Conservation (phyloP, 1,140 invertebrate genomes). For the Hermetia illucens region DNA sequence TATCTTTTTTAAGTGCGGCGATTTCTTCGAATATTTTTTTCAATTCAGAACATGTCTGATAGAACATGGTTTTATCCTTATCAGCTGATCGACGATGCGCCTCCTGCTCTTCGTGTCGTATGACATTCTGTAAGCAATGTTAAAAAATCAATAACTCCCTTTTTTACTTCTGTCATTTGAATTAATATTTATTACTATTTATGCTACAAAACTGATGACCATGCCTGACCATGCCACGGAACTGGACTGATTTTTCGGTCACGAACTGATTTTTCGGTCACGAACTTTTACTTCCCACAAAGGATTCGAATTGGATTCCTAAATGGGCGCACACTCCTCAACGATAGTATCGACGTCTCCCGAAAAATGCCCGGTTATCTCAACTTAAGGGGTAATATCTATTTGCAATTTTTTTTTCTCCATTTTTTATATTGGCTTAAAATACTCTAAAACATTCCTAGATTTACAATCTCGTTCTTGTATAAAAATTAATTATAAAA, state of each 20-base stretch:
- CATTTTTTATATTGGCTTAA: too few relatives aligned
- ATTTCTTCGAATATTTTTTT: conserved; percentile 48
- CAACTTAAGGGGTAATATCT: too few relatives aligned
- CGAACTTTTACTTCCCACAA: too few relatives aligned
- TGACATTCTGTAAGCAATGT: conserved; percentile 38
- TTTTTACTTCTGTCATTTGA: conserved; percentile 1
- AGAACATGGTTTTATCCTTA: conserved; percentile 51
- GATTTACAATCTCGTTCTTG: too few relatives aligned
- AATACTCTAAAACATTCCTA: too few relatives aligned
- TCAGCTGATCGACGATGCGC: conserved; percentile 45
- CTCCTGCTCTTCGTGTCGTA: conserved; percentile 59
- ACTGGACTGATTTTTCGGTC: background rate
- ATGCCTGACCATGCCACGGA: background rate
- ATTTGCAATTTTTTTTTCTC: too few relatives aligned
- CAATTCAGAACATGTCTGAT: conserved; percentile 50
- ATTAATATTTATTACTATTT: background rate
- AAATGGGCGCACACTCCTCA: too few relatives aligned
- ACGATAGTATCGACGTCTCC: too few relatives aligned
- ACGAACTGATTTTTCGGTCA: background rate
- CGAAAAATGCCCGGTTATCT: too few relatives aligned
- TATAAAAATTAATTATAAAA: too few relatives aligned
- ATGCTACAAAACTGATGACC: background rate
- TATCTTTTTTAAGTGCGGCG: conserved; percentile 42
- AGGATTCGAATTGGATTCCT: too few relatives aligned
- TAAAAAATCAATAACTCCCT: background rate